Evolutionary conservation across 2,888 invertebrate genomes (phyloP), one percentile per base, ranked within the genome.

Genomic region (Dolichomitus sp.): DNA sequence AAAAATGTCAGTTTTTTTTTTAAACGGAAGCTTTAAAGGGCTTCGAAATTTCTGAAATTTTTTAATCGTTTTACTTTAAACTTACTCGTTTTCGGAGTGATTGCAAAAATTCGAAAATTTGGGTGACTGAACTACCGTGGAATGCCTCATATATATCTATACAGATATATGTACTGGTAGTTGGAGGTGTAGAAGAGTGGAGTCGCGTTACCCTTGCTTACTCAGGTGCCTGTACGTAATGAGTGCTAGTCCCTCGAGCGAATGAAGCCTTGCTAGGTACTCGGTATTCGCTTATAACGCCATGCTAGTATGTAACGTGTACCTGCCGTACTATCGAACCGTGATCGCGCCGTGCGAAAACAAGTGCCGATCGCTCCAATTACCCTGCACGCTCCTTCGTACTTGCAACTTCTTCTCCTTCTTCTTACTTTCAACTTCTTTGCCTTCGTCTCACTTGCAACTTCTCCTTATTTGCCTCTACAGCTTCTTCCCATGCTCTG

Each of bases 301-400:
- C 33, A 72, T 12, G 70, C 59, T 48, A 59, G 59, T 72, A 61
- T 72, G 59, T 72, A 37, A 61, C 45, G 48, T 61, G 57, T 37
- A 72, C 48, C 70, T 48, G 45, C 45, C 45, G 59, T 42, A 61
- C 59, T 45, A 17, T 72, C 19, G 11, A 48, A 85, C 88, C 88
- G 88, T 90, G 90, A 91, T 90, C 90, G 85, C 84, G 88, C 87
- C 90, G 91, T 91, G 91, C 89, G 91, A 91, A 91, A 91, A 91
- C 91, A 91, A 91, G 91, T 91, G 91, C 91, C 90, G 91, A 91
- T 91, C 91, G 91, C 91, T 91, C 91, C 91, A 91, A 91, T 91
- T 91, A 91, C 91, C 89, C 76, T 59, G 63, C 59, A 70, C 40
- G 6, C 17, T 42, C 59, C 45, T 23, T 72, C 72, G 48, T 59